Base-by-base conservation (phyloP, 2,113 vertebrate species). In the Corydoras maculifer region DNA sequence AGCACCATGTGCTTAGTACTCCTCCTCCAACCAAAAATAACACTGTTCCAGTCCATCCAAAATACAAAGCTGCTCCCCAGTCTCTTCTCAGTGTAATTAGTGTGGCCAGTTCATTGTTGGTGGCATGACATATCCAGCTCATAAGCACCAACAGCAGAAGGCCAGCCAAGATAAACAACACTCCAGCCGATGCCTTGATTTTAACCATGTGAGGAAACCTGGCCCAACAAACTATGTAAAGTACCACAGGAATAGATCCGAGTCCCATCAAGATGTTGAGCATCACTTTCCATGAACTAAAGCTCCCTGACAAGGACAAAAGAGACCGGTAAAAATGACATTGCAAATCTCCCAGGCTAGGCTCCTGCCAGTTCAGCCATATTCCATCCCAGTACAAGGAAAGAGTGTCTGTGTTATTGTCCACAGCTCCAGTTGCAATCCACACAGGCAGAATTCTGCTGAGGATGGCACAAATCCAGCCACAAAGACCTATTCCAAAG, bases 331-430 rank as follows among this genome's bases (percentile, higher is more conserved):
- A 96, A 73, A 93, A 87, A 62, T 93, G 92, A 81, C 94, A 98
- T 70, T 95, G 94, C 82, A 95, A 88, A 75, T 90, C 89, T 73
- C 94, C 91, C 62, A 89, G 87, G 0, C 85, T 88, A 3, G 90
- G 89, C 64, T 94, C 71, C 75, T 93, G 86, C 82, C 95, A 98
- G 69, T 91, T 89, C 88, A 96, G 89, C 94, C 96, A 98, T 64
- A 96, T 86, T 25, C 94, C 94, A 57, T 96, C 94, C 93, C 94
- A 97, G 78, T 91, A 88, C 62, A 82, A 88, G 53, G 94, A 92
- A 53, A 95, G 91, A 0, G 91, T 86, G 0, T 93, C 87, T 0
- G 94, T 93, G 76, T 84, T 86, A 85, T 86, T 92, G 74, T 86
- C 78, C 68, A 88, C 11, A 2, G 80, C 79, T 58, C 90, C 88